phyloP scores from a whole-genome alignment of 1,140 invertebrate species.

The Microplitis mediator region DNA sequence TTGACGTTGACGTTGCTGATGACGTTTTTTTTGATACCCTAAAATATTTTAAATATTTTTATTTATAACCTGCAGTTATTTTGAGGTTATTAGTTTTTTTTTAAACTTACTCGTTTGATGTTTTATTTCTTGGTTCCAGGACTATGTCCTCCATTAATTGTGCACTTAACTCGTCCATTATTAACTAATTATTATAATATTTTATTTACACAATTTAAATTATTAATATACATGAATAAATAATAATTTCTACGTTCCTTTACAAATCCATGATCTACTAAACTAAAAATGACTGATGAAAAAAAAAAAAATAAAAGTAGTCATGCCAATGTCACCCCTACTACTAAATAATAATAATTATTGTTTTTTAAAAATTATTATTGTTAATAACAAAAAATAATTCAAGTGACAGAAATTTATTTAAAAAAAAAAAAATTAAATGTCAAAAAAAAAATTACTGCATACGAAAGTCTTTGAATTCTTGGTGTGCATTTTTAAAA shows the following conservation, averaged over 20 bases:
- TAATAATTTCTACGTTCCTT: no score
- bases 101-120: slow-evolving; percentile 4
- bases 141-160: slow-evolving; percentile 44
- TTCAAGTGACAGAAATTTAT: no score
- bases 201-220: no score
- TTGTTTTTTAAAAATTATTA: no score
- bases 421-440: no score
- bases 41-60: slow-evolving; percentile 6
- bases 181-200: background rate
- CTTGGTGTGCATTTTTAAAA: no score
- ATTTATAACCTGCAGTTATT: slow-evolving; percentile 23
- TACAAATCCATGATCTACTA: background rate
- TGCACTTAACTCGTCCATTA: slow-evolving; percentile 42
- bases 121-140: slow-evolving; percentile 30
- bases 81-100: background rate
- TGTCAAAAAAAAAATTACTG: no score
- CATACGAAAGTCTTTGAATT: no score
- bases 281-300: background rate
- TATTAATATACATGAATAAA: no score
- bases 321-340: slow-evolving; percentile 21
- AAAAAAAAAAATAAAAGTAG: no score
- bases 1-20: slow-evolving; percentile 12
- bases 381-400: no score
- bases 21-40: slow-evolving; percentile 4
- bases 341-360: slow-evolving; percentile 17